phyloP scores from a whole-genome alignment of 2,888 invertebrate species.

The Pristionchus fissidentatus region DNA sequence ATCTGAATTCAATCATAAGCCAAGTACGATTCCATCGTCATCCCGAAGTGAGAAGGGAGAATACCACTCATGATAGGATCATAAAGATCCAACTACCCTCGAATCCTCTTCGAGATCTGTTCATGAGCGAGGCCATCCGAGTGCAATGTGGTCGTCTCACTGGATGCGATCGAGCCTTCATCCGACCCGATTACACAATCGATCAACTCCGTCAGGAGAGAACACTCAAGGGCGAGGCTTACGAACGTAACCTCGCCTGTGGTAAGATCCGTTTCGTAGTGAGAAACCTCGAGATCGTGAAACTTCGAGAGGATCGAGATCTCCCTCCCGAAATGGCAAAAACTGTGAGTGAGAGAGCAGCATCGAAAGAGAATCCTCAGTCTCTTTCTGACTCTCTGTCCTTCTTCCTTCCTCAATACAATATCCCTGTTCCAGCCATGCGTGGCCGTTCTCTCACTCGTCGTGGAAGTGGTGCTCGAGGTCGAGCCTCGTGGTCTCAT shows the following conservation, averaged over 20 bases:
- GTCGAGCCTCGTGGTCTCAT: neutral
- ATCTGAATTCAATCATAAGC: neutral
- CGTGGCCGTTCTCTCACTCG: neutral
- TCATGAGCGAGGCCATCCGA: neutral
- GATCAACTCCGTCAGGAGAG: neutral
- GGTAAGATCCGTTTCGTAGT: neutral
- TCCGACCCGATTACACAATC: neutral
- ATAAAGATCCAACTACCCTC: neutral
- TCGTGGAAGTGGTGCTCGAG: neutral
- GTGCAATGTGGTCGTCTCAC: neutral
- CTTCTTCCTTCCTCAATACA: slow-evolving; percentile 42
- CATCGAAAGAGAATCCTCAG: slow-evolving; percentile 12
- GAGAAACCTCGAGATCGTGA: neutral
- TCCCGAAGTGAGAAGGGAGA: too few species aligned
- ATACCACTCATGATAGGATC: too few species aligned
- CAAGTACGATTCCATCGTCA: slow-evolving; percentile 12
- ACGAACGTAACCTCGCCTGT: neutral
- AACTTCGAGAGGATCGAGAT: neutral
- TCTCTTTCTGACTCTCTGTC: neutral
- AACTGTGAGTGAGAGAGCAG: slow-evolving; percentile 49
- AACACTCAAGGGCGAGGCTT: neutral
- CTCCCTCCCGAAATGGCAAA: neutral
- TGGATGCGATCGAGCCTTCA: neutral
- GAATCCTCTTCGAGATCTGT: neutral
- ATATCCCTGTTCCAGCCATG: neutral